Base-by-base conservation (phyloP, 2,113 vertebrate genomes). In the Galemys pyrenaicus region DNA sequence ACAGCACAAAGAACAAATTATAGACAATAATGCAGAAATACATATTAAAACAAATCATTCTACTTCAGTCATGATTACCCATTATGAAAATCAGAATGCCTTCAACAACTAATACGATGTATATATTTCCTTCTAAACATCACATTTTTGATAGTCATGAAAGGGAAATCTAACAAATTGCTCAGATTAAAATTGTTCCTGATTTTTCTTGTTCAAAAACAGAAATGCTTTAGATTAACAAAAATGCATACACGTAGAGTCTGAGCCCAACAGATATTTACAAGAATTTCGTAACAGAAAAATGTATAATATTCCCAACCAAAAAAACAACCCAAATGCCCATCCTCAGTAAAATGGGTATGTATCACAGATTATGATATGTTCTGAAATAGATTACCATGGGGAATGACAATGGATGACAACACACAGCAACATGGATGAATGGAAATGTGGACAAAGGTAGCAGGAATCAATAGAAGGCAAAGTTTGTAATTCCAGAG, bases 161-260 rank as follows among this genome's bases (percentile, higher is more conserved):
- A 92, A 11, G 62, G 6, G 20, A 95, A 82, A 87, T 87, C 39
- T 58, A 92, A 95, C 64, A 39, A 93, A 62, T 75, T 86, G 82
- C 35, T 78, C 78, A 74, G 81, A 62, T 71, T 26, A 86, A 92
- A 94, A 91, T 37, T 58, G n/a, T 44, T 88, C 6, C 58, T 56
- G 2, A 82, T 68, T 83, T 80, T 83, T 39, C 35, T 78, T 32
- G 51, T 20, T 24, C 49, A 80, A 60, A 77, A 82, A 88, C 1
- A 64, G 0, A 26, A 39, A 15, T 60, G 13, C 16, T 78, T 64
- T 92, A 58, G 15, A 87, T 46, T 24, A 91, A 91, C 32, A 85
- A 65, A 94, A 70, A 86, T n/a, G 24, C 7, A 60, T 24, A 87
- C 0, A 87, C 1, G 41, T 0, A 41, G 39, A 51, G 49, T 12